A percentile compares a stretch with the other conserved stretches of the same genome.
phyloP scores from a whole-genome alignment of 2,113 vertebrate genomes.

The Epinephelus cyanopodus region DNA sequence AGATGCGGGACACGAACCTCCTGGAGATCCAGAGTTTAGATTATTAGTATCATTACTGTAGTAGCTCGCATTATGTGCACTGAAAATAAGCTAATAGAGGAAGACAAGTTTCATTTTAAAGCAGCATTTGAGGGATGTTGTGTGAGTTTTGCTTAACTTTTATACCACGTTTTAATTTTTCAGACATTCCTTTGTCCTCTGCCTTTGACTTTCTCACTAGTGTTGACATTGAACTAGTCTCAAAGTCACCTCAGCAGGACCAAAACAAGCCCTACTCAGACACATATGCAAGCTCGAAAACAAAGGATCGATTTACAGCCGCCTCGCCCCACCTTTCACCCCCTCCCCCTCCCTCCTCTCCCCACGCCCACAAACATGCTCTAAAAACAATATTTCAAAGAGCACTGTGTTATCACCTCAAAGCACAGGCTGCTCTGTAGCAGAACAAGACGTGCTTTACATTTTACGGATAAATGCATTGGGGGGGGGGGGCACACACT shows the following conservation, averaged over 20 bases:
- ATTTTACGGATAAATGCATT: neutral
- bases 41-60: neutral
- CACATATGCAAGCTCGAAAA: slow-evolving; percentile 61
- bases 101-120: neutral
- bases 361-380: slow-evolving; percentile 53
- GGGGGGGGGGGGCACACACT: neutral
- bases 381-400: slow-evolving; percentile 59
- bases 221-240: slow-evolving; percentile 32
- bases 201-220: neutral
- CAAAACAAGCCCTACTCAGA: slow-evolving; percentile 53
- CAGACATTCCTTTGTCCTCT: neutral
- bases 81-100: neutral
- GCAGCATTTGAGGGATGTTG: neutral
- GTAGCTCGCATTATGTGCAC: neutral
- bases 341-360: neutral
- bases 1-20: neutral
- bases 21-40: neutral
- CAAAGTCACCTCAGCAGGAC: slow-evolving; percentile 24
- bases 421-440: neutral
- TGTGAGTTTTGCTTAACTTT: no score
- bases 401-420: neutral
- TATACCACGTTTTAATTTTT: neutral
- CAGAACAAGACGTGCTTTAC: neutral
- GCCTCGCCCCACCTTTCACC: slow-evolving; percentile 11
- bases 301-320: slow-evolving; percentile 75